These are phyloP conservation scores for Apis dorsata DNA, from an alignment of 1,140 invertebrate genomes.

Conservation along the genomic window DNA sequence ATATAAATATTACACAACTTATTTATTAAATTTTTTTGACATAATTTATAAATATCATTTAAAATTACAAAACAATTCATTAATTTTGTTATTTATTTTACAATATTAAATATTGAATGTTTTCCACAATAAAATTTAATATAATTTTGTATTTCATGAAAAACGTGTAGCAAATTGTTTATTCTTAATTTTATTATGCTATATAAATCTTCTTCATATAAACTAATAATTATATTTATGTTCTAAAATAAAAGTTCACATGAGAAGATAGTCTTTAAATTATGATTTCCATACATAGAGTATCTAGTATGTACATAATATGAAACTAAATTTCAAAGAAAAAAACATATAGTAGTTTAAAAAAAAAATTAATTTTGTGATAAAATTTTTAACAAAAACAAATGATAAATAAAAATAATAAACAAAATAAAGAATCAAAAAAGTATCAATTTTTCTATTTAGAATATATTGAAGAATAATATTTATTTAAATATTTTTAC, in stretches of 20 bases:
- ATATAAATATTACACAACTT: background rate
- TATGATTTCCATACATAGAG: background rate
- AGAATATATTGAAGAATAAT: background rate
- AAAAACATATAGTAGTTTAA: background rate
- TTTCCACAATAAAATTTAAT: background rate
- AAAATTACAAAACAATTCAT: background rate
- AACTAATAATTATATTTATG: slow-evolving; percentile 19
- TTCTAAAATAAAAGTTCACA: slow-evolving; percentile 7
- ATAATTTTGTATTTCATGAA: slow-evolving; percentile 1
- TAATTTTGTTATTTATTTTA: slow-evolving; percentile 7
- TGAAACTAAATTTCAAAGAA: background rate
- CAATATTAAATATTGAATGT: background rate
- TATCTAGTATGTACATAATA: background rate
- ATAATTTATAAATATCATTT: background rate
- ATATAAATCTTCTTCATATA: background rate
- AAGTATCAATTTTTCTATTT: background rate
- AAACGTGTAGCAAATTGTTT: slow-evolving; percentile 7
- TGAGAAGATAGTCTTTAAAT: slow-evolving; percentile 22
- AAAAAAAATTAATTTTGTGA: background rate
- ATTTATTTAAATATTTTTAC: too few relatives aligned
- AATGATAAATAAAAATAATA: background rate
- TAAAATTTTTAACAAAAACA: background rate
- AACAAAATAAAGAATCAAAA: background rate
- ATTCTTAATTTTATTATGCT: slow-evolving; percentile 4
- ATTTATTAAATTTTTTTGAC: background rate